A percentile compares a stretch with the other conserved stretches of the same genome.
Conservation (phyloP, 1,140 invertebrate genomes). For the Camponotus pennsylvanicus region DNA sequence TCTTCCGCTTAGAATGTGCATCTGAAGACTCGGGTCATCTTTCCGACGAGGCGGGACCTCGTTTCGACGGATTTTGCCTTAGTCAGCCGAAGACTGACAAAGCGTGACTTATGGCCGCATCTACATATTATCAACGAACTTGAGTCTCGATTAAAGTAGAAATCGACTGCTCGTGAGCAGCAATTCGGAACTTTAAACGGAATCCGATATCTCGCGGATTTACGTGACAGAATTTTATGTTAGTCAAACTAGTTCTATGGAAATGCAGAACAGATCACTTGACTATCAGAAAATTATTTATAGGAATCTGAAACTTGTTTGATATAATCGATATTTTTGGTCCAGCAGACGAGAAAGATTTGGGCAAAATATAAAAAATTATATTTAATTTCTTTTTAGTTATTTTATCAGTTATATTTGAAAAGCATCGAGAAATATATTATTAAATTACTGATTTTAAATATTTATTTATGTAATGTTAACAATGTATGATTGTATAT, state of each 20-base stretch:
- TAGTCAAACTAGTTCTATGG: neutral
- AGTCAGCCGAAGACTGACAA: conserved; percentile 47
- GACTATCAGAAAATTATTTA: conserved; percentile 9
- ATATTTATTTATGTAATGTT: neutral
- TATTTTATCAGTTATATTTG: neutral
- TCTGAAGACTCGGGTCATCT: conserved; percentile 28
- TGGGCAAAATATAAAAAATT: neutral
- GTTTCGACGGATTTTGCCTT: conserved; percentile 23
- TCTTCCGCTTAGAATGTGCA: conserved; percentile 35
- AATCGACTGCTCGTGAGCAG: conserved; percentile 23
- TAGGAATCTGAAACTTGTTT: neutral
- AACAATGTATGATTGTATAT: neutral
- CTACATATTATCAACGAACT: conserved; percentile 5
- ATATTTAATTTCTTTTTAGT: neutral
- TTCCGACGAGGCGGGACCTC: neutral
- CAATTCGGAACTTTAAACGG: conserved; percentile 18
- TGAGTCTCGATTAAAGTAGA: conserved; percentile 11
- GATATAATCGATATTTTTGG: neutral
- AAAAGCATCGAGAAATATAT: neutral
- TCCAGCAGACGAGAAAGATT: neutral
- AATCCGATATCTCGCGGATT: conserved; percentile 35
- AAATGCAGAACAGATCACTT: neutral
- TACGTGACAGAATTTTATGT: conserved; percentile 14
- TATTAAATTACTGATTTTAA: neutral
- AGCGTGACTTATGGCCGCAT: conserved; percentile 54